phyloP scores from a whole-genome alignment of 2,888 invertebrate species.

The Silvanus unidentatus region DNA sequence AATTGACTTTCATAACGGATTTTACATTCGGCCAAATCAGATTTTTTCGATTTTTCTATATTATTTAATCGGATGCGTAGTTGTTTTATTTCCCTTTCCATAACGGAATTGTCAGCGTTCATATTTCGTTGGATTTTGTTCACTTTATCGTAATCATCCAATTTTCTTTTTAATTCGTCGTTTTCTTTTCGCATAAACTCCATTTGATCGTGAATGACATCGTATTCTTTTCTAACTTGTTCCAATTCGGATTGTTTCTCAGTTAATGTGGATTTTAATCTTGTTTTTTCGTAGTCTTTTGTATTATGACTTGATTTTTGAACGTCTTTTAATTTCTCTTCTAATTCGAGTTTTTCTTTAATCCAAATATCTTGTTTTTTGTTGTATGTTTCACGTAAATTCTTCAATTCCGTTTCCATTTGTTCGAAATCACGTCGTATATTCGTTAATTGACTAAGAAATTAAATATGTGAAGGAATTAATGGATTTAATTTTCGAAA shows the following conservation, averaged over 20 bases:
- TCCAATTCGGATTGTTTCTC: slow-evolving; percentile 71
- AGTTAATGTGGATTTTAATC: slow-evolving; percentile 63
- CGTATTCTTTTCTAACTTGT: slow-evolving; percentile 61
- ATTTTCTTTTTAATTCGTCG: slow-evolving; percentile 72
- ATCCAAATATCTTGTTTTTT: slow-evolving; percentile 64
- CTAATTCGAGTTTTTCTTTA: slow-evolving; percentile 64
- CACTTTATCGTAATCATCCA: slow-evolving; percentile 81
- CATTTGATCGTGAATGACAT: slow-evolving; percentile 64
- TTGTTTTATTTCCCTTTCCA: slow-evolving; percentile 70
- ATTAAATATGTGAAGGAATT: neutral
- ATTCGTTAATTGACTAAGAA: slow-evolving; percentile 55
- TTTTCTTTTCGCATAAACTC: slow-evolving; percentile 68
- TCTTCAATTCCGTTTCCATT: slow-evolving; percentile 59
- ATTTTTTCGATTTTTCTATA: slow-evolving; percentile 67
- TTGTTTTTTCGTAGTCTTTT: slow-evolving; percentile 57
- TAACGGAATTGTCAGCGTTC: slow-evolving; percentile 66
- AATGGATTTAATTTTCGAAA: too few relatives aligned
- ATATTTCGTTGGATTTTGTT: slow-evolving; percentile 75
- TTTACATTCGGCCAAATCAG: slow-evolving; percentile 74
- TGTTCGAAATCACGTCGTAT: slow-evolving; percentile 58
- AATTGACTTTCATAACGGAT: slow-evolving; percentile 81
- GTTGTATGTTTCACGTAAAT: slow-evolving; percentile 59
- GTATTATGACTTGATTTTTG: slow-evolving; percentile 21
- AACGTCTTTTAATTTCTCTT: slow-evolving; percentile 51
- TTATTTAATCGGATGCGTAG: slow-evolving; percentile 50